These are phyloP conservation scores for Campopleginae sp. DNA, from an alignment of 2,888 invertebrate genomes.

Conservation along the genomic window DNA sequence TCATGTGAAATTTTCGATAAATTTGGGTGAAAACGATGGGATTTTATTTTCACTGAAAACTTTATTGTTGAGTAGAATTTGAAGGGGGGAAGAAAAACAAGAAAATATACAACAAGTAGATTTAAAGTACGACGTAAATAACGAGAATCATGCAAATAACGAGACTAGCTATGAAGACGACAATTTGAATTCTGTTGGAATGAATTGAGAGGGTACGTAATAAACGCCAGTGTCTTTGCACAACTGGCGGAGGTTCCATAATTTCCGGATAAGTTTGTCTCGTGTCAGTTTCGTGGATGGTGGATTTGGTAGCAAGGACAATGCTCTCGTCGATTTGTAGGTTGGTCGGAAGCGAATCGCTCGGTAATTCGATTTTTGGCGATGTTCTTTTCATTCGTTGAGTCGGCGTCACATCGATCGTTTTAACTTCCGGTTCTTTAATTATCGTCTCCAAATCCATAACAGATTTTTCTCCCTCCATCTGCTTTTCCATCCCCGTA, in stretches of 20 bases:
- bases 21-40: not conserved
- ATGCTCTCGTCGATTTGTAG: constrained; percentile 57
- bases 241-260: constrained; percentile 39
- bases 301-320: constrained; percentile 51
- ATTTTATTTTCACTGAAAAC: constrained; percentile 20
- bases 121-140: constrained; percentile 69
- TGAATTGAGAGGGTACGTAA: constrained; percentile 62
- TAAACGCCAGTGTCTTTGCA: constrained; percentile 57
- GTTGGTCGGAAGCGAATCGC: constrained; percentile 53
- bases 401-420: constrained; percentile 70
- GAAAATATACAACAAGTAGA: not conserved
- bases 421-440: constrained; percentile 69
- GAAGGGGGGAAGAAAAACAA: not conserved
- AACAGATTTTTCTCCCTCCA: not conserved
- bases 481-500: constrained; percentile 22
- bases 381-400: constrained; percentile 65
- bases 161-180: constrained; percentile 69
- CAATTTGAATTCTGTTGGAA: constrained; percentile 70
- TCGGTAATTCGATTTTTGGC: constrained; percentile 63
- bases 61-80: constrained; percentile 14
- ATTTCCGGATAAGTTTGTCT: constrained; percentile 44
- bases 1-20: too few relatives aligned
- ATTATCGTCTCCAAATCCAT: constrained; percentile 42
- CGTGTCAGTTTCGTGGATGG: constrained; percentile 42
- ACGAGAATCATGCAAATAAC: constrained; percentile 68